phyloP scores from a whole-genome alignment of 2,113 vertebrate genomes.

The Muscicapa adusta region DNA sequence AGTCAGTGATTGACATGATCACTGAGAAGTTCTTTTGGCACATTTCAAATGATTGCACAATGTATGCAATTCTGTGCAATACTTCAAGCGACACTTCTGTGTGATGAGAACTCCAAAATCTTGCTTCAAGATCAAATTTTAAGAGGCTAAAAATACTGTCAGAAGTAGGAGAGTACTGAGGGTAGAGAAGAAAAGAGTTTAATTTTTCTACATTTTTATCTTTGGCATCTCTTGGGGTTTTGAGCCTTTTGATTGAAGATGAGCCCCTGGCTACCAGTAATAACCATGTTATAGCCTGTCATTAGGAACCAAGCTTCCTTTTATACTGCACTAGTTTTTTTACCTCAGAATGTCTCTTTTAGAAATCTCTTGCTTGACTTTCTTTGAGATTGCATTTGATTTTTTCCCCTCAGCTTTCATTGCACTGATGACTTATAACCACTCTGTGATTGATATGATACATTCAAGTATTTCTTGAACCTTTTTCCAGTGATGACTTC shows the following conservation, averaged over 20 bases:
- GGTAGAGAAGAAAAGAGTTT: background rate
- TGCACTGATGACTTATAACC: background rate
- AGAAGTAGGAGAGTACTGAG: background rate
- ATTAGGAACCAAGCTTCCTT: background rate
- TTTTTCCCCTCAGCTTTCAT: background rate
- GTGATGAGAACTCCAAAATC: background rate
- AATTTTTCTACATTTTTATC: background rate
- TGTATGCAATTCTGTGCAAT: background rate
- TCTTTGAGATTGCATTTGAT: background rate
- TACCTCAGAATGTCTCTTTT: background rate
- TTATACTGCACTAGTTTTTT: background rate
- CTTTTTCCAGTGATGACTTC: background rate
- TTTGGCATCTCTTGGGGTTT: background rate
- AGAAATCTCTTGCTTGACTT: background rate
- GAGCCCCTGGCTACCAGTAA: background rate
- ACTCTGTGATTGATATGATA: background rate
- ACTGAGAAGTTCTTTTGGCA: background rate
- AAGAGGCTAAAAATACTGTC: background rate
- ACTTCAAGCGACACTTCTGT: background rate
- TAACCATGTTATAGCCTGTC: background rate
- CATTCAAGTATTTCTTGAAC: background rate
- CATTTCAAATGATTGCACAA: background rate
- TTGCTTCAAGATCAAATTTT: background rate
- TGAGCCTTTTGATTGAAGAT: background rate
- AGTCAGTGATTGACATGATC: accelerated